Evolutionary conservation across 2,113 vertebrate species (phyloP).

Genomic region (Bothrops jararaca): DNA sequence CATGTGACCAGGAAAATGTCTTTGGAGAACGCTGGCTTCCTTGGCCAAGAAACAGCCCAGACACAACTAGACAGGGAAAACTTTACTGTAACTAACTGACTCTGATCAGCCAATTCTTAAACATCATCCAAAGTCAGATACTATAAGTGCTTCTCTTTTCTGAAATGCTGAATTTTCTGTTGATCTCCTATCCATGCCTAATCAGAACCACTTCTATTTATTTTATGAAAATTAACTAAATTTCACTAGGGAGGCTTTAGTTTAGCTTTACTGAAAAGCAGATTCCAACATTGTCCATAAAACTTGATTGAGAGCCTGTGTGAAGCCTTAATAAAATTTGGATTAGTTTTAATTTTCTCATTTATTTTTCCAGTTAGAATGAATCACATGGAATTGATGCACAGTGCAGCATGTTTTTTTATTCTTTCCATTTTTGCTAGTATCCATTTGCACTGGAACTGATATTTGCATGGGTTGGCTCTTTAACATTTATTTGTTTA

Average conservation of each 20-base stretch:
- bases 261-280: not conserved
- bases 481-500: not conserved
- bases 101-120: not conserved
- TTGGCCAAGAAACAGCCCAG: not conserved
- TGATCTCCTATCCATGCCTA: not conserved
- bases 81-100: not conserved
- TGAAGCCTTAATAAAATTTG: not conserved
- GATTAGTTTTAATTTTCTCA: not conserved
- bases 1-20: not conserved
- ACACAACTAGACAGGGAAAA: not conserved
- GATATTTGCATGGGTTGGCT: not conserved
- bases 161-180: not conserved
- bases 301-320: not conserved
- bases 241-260: not conserved
- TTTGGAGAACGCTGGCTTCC: not conserved
- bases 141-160: not conserved
- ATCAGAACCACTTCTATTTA: not conserved
- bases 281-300: not conserved
- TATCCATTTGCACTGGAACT: not conserved
- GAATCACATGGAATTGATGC: not conserved
- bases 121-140: not conserved
- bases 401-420: not conserved
- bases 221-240: not conserved
- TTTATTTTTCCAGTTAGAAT: not conserved
- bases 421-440: not conserved